phyloP scores from a whole-genome alignment of 1,140 invertebrate species.

The Diorhabda elongata region DNA sequence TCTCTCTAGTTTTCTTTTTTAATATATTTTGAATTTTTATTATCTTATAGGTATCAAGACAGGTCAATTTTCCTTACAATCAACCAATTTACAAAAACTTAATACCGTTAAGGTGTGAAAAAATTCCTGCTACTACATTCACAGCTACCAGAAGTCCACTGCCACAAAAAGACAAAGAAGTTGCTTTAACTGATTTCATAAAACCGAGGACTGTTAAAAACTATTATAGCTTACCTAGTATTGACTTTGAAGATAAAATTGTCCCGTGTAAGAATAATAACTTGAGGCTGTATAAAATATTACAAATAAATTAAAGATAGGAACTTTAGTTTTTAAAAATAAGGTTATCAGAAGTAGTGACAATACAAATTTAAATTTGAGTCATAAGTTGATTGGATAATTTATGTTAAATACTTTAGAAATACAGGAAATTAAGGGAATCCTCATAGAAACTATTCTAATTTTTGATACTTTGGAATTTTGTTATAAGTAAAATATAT shows the following conservation, averaged over 20 bases:
- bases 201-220: constrained; percentile 19
- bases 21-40: neutral
- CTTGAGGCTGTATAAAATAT: constrained; percentile 34
- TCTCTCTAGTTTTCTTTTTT: constrained; percentile 9
- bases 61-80: constrained; percentile 39
- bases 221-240: constrained; percentile 25
- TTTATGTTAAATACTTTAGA: no score
- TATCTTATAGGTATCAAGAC: constrained; percentile 33
- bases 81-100: constrained; percentile 38
- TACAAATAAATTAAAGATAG: constrained; percentile 26
- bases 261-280: constrained; percentile 18
- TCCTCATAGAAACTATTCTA: no score
- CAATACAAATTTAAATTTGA: no score
- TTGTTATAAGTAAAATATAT: no score
- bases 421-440: no score
- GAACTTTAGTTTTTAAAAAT: neutral
- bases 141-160: constrained; percentile 23
- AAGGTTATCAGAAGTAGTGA: no score
- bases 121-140: constrained; percentile 22
- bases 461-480: no score
- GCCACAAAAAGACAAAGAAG: constrained; percentile 37
- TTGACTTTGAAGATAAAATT: constrained; percentile 22
- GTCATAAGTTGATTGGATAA: no score
- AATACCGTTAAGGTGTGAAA: constrained; percentile 31
- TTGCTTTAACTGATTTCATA: constrained; percentile 32